These are phyloP conservation scores for Hyperoplus immaculatus DNA, from an alignment of 2,797 vertebrate genomes.

Conservation along the genomic window DNA sequence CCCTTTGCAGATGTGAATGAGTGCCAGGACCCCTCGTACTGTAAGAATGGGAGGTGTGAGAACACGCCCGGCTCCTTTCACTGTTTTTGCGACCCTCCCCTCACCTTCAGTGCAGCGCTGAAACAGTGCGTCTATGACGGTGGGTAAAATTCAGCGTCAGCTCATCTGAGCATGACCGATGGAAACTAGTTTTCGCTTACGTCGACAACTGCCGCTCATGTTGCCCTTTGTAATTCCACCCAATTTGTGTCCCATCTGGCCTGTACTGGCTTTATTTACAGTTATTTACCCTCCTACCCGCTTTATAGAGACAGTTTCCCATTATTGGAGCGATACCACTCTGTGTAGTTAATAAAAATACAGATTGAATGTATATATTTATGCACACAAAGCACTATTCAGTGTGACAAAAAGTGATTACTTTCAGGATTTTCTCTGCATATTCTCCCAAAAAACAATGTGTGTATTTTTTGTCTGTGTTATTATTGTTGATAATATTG, in stretches of 20 bases:
- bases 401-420: constrained; percentile 24
- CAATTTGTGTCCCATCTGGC: constrained; percentile 56
- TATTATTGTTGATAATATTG: constrained; percentile 9
- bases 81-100: constrained; percentile 91
- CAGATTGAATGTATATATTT: constrained; percentile 15
- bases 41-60: constrained; percentile 92
- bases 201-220: constrained; percentile 70
- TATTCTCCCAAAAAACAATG: constrained; percentile 1
- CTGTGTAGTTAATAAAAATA: constrained; percentile 12
- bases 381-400: constrained; percentile 31
- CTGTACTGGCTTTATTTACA: constrained; percentile 49
- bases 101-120: constrained; percentile 90
- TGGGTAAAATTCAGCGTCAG: constrained; percentile 83
- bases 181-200: constrained; percentile 71
- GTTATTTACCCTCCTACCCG: constrained; percentile 35
- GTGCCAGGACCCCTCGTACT: constrained; percentile 92
- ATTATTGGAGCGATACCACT: constrained; percentile 14
- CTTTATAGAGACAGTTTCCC: constrained; percentile 32
- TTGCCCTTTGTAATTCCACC: constrained; percentile 63
- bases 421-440: constrained; percentile 27
- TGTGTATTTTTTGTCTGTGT: constrained; percentile 22
- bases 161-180: constrained; percentile 68
- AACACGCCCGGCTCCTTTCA: constrained; percentile 93
- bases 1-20: constrained; percentile 92
- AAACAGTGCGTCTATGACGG: constrained; percentile 91